Percentiles rank a stretch among this genome's conserved stretches.
These are phyloP conservation scores for Carposina sasakii DNA, from an alignment of 1,140 invertebrate species.

Conservation along the genomic window DNA sequence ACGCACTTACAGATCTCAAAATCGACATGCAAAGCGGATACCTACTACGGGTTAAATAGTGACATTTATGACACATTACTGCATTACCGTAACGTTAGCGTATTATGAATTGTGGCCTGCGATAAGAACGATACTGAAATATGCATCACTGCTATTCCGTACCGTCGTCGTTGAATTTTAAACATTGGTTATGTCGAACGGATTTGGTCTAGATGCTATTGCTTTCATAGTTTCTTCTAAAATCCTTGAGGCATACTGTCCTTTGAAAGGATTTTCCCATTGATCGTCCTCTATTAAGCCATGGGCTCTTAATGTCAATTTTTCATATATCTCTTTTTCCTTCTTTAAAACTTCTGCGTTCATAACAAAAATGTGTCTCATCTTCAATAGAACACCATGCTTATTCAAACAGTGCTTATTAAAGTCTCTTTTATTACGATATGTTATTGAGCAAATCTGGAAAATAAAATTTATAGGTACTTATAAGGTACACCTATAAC, in stretches of 20 bases:
- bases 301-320: conserved; percentile 29
- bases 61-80: neutral
- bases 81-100: neutral
- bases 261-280: conserved; percentile 34
- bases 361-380: conserved; percentile 38
- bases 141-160: too few relatives aligned
- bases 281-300: conserved; percentile 27
- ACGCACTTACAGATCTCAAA: too few relatives aligned
- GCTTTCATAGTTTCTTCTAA: conserved; percentile 36
- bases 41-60: too few relatives aligned
- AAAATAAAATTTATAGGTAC: too few relatives aligned
- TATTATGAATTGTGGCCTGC: too few relatives aligned
- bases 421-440: conserved; percentile 55
- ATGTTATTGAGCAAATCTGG: conserved; percentile 49
- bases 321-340: conserved; percentile 39
- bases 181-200: conserved; percentile 14
- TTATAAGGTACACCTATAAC: too few relatives aligned
- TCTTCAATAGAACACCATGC: conserved; percentile 45
- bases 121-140: too few relatives aligned
- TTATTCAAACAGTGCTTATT: conserved; percentile 55
- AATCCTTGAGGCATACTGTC: conserved; percentile 33
- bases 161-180: too few relatives aligned
- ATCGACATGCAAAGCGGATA: too few relatives aligned
- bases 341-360: conserved; percentile 42
- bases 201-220: conserved; percentile 28